Evolutionary conservation across 2,888 invertebrate species (phyloP), one percentile per base, ranked within the genome.

Genomic region (Phlogophora meticulosa): DNA sequence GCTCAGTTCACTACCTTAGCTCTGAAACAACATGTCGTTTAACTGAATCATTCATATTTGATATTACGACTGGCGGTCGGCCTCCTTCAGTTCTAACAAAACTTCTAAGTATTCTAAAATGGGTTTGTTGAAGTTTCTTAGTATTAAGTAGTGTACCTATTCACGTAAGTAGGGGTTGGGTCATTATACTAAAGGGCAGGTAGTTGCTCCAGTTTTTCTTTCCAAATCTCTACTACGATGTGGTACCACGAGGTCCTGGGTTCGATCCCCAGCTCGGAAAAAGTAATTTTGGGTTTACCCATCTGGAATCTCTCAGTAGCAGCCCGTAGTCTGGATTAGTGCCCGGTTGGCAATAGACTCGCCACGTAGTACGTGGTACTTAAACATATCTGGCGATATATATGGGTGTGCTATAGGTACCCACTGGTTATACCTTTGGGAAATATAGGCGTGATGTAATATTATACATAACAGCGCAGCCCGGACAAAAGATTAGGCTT

Each of bases 31-130:
- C 78, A 72, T 83, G 80, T 83, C 81, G 78, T 85, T 86, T 84
- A 82, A 83, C 72, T 78, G 81, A 59, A 75, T 81, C 83, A 78
- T 87, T 83, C 80, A 88, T 89, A 86, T 89, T 89, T 89, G 84
- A 89, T 89, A 83, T 80, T 36, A 70, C 57, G 68, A 64, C 67
- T 63, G 62, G 22, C 51, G 57, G 55, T 62, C 38, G 78, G 56
- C 77, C 74, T 62, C 51, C 66, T 78, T 57, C 11, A 78, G 56
- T 66, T 72, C 32, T 61, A 40, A 46, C 45, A 20, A 72, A 61
- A 72, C 56, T 76, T 77, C 49, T 55, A 62, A 78, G 78, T 76
- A 59, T 72, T 77, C 58, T 51, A 40, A 72, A 66, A 58, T 61
- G 53, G 22, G 65, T 43, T 55, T 43, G 73, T 72, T 66, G 59